Percentiles rank a stretch among this genome's conserved stretches.
Evolutionary conservation across 2,888 invertebrate species (phyloP).

Genomic region (Acanthosepion pharaonis): DNA sequence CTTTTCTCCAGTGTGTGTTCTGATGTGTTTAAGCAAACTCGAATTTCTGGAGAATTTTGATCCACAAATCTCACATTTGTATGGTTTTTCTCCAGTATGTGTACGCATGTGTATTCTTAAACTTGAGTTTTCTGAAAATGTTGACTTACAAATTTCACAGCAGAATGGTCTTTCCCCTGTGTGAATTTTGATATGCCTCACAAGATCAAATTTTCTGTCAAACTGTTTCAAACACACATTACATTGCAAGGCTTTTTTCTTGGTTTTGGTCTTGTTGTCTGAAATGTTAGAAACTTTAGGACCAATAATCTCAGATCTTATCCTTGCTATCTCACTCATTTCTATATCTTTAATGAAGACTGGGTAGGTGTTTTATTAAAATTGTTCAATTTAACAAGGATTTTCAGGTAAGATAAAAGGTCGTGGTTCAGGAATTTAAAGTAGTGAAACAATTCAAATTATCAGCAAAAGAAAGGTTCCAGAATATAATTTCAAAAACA

Average conservation of each 20-base stretch:
- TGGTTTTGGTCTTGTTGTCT: background rate
- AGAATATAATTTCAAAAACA: too few species aligned
- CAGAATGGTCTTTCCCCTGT: slow-evolving; percentile 53
- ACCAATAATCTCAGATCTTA: background rate
- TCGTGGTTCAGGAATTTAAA: too few species aligned
- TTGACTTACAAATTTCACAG: slow-evolving; percentile 52
- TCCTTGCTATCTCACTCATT: background rate
- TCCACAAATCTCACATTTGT: slow-evolving; percentile 47
- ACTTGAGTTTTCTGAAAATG: slow-evolving; percentile 51
- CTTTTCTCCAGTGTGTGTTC: slow-evolving; percentile 53
- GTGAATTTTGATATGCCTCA: slow-evolving; percentile 52
- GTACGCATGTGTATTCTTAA: slow-evolving; percentile 52
- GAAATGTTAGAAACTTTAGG: background rate
- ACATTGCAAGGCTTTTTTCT: slow-evolving; percentile 36
- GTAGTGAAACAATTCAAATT: too few species aligned
- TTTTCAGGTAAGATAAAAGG: too few species aligned
- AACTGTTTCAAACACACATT: slow-evolving; percentile 48
- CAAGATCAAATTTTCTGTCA: slow-evolving; percentile 51
- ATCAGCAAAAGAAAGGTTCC: too few species aligned
- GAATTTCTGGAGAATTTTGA: background rate
- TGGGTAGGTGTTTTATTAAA: too few species aligned
- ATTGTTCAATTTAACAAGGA: too few species aligned
- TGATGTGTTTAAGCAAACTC: background rate
- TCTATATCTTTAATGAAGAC: background rate
- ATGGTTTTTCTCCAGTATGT: slow-evolving; percentile 55